Base-by-base conservation (phyloP, 2,888 invertebrate species). In the Eupithecia centaureata region DNA sequence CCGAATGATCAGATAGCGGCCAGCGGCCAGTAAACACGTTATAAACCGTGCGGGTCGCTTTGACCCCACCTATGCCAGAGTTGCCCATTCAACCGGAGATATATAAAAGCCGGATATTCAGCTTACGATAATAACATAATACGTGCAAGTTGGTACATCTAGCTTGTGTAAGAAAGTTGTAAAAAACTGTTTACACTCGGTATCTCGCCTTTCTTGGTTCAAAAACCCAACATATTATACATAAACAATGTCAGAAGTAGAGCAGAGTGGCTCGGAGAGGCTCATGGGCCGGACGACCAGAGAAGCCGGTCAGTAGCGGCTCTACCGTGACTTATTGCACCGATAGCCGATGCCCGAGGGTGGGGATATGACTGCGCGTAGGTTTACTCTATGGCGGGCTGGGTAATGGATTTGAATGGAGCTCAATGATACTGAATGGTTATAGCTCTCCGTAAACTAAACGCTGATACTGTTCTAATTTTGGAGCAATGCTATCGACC, bases 1-100 rank as follows among this genome's bases (percentile, higher is more conserved):
- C 72, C 73, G 75, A 79, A 78, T 77, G 84, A 85, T 88, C 86
- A 81, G 86, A 87, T 86, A 85, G 80, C 78, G 76, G 75, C 76
- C 78, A 73, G 77, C 77, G 79, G 82, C 78, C 83, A 80, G 85
- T 89, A 88, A 89, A 89, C 90, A 89, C 86, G 81, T 84, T 81
- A 86, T 89, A 87, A 88, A 77, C 74, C 74, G 73, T 65, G 73
- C 64, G 72, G 68, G 75, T 72, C 76, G 76, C 69, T 76, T 58
- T 72, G 75, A 71, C 76, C 71, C 73, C 74, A 68, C 72, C 72
- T 68, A 65, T 62, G 69, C 22, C 54, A 54, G 65, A 18, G 62
- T n/a, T 69, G 54, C 15, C 35, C 0, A 22, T 56, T 35, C 13
- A 52, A 12, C 61, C 38, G 32, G 47, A 33, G n/a, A 12, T 22